Percentiles rank a stretch among this genome's conserved stretches.
Conservation (phyloP, 1,140 invertebrate genomes). For the Brevipalpus yothersi region DNA sequence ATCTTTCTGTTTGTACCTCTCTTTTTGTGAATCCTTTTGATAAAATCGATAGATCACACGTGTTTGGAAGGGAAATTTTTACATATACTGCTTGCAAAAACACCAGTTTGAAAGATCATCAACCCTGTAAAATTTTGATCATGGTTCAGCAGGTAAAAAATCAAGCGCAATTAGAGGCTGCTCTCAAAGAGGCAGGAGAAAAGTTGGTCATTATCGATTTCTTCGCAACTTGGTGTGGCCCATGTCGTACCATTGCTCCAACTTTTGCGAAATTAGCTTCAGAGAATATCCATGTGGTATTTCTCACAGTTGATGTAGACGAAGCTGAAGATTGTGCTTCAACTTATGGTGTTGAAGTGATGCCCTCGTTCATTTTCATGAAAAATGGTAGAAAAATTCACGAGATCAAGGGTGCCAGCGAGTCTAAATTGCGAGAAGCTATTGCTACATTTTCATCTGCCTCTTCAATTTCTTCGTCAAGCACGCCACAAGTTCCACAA, state of each 20-base stretch:
- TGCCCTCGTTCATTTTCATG: conserved; percentile 80
- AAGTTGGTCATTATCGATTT: conserved; percentile 58
- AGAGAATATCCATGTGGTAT: conserved; percentile 27
- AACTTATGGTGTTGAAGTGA: conserved; percentile 53
- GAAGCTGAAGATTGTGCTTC: conserved; percentile 49
- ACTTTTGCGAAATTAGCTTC: conserved; percentile 21
- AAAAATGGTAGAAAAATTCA: conserved; percentile 42
- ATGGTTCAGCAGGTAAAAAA: neutral
- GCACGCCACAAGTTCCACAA: too few species aligned
- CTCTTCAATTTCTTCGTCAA: too few species aligned
- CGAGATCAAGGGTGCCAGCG: conserved; percentile 52
- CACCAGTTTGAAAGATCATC: too few species aligned
- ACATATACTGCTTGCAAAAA: too few species aligned
- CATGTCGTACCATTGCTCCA: conserved; percentile 75
- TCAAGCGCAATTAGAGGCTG: neutral
- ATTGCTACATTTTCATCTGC: too few species aligned
- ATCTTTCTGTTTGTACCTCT: too few species aligned
- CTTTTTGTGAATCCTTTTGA: too few species aligned
- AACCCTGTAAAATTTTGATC: too few species aligned
- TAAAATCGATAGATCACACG: too few species aligned
- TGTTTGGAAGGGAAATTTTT: too few species aligned
- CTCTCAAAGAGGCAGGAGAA: conserved; percentile 23
- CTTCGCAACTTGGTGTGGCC: conserved; percentile 41
- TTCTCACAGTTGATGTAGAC: conserved; percentile 55
- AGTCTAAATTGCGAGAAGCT: conserved; percentile 36